Evolutionary conservation across 2,113 vertebrate species (phyloP).

Genomic region (Craseonycteris thonglongyai): DNA sequence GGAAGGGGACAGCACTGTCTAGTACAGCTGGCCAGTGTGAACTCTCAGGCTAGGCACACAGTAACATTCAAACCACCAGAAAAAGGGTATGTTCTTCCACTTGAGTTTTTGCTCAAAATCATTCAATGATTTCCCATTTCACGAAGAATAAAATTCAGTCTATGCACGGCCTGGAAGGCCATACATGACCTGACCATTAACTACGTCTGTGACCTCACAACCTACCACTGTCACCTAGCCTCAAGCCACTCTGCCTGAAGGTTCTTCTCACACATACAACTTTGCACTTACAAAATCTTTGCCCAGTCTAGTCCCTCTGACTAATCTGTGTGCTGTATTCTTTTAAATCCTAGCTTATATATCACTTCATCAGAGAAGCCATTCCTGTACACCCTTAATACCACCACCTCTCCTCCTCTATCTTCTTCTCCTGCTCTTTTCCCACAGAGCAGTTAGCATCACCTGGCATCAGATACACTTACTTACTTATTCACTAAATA

Average conservation of each 20-base stretch:
- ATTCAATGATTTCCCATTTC: not conserved
- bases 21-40: too few species aligned
- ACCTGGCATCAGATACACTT: not conserved
- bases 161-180: not conserved
- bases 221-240: not conserved
- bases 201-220: not conserved
- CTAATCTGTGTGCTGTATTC: not conserved
- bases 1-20: not conserved
- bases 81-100: not conserved
- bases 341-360: not conserved
- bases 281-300: not conserved
- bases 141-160: not conserved
- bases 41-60: not conserved
- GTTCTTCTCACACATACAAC: not conserved
- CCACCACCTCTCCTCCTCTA: not conserved
- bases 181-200: not conserved
- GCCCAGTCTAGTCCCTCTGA: not conserved
- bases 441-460: not conserved
- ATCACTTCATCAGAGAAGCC: not conserved
- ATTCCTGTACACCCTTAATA: not conserved
- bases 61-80: not conserved
- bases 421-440: not conserved
- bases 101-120: not conserved
- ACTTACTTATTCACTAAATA: not conserved
- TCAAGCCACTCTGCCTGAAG: not conserved